Evolutionary conservation across 2,113 vertebrate species (phyloP).

Genomic region (Macrotus californicus): DNA sequence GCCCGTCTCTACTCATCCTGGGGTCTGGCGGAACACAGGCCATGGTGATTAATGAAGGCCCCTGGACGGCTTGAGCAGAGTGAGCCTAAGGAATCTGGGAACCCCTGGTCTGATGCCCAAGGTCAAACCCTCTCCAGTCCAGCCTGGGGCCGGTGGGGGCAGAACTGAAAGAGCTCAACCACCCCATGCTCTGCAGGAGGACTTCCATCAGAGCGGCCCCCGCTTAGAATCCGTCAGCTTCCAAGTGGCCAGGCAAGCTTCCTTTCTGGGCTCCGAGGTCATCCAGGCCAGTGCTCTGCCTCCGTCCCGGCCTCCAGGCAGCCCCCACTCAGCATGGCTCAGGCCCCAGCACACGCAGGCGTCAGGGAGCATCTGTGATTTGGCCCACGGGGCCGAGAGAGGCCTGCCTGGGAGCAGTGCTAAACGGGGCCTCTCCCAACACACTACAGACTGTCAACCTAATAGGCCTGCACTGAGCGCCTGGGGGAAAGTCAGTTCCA

Average conservation of each 20-base stretch:
- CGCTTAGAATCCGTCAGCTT: neutral
- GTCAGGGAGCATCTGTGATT: neutral
- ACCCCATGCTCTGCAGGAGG: accelerated
- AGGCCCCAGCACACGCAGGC: neutral
- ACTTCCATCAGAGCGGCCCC: neutral
- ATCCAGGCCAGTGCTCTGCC: neutral
- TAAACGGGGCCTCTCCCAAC: neutral
- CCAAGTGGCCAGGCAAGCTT: neutral
- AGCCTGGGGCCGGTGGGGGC: neutral
- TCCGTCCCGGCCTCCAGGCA: neutral
- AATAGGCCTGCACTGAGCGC: neutral
- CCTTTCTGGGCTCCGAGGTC: neutral
- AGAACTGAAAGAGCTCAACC: neutral
- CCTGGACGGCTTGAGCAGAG: neutral
- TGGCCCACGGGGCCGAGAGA: neutral
- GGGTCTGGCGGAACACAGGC: neutral
- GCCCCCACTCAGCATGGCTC: neutral
- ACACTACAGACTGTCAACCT: constrained; percentile 37
- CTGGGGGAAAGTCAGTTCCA: constrained; percentile 64
- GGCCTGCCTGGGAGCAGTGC: neutral
- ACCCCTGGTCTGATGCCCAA: neutral
- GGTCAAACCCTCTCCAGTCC: neutral
- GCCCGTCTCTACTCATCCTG: neutral
- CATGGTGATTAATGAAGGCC: neutral
- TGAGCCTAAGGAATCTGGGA: neutral